phyloP scores from a whole-genome alignment of 2,888 invertebrate species.

The Campopleginae sp. region DNA sequence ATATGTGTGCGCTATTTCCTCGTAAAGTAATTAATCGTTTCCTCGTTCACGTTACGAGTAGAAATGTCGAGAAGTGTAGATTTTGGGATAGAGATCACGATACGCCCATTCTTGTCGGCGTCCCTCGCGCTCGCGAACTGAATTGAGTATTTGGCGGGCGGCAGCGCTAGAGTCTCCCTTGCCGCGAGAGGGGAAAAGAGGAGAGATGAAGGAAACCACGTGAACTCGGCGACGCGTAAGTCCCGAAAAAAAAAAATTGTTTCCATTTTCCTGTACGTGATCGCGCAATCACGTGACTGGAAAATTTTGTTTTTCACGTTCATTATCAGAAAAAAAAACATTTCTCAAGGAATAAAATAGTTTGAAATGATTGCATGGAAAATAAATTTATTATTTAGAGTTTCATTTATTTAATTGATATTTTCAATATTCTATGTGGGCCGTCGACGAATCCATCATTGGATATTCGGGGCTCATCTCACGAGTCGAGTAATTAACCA shows the following conservation, averaged over 20 bases:
- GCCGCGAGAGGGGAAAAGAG: conserved; percentile 6
- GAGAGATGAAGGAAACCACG: conserved; percentile 7
- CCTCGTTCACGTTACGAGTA: conserved; percentile 51
- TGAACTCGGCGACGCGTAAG: conserved; percentile 12
- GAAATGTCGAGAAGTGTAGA: conserved; percentile 33
- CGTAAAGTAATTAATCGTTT: conserved; percentile 34
- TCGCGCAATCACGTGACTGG: neutral
- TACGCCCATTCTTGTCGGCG: conserved; percentile 75
- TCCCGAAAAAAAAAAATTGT: neutral
- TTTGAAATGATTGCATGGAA: conserved; percentile 19
- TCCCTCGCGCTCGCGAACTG: conserved; percentile 74
- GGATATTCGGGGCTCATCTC: conserved; percentile 83
- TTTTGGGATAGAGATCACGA: conserved; percentile 62
- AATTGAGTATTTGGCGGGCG: conserved; percentile 71
- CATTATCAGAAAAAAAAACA: neutral
- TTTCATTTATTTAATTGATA: neutral
- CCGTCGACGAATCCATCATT: conserved; percentile 83
- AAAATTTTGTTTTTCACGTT: neutral
- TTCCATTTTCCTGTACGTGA: neutral
- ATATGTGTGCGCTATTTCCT: neutral
- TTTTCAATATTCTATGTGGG: conserved; percentile 79
- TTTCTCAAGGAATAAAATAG: neutral
- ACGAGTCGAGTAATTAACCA: conserved; percentile 80
- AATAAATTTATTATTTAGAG: conserved; percentile 3
- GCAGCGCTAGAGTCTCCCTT: conserved; percentile 19